Evolutionary conservation across 2,888 invertebrate species (phyloP), one percentile per base, ranked within the genome.

Genomic region (Cerastis rubricosa): DNA sequence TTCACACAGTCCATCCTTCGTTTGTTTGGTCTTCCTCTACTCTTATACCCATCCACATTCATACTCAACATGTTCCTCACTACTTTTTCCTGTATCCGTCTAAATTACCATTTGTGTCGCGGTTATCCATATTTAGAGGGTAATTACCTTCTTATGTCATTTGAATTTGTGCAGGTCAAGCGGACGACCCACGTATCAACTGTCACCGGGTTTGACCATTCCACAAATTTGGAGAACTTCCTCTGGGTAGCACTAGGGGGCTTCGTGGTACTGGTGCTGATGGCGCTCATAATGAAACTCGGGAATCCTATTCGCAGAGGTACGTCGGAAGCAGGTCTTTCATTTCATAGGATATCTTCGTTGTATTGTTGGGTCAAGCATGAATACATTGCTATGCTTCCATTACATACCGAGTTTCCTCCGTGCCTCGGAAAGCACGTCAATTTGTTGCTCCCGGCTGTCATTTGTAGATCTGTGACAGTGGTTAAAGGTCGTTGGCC

Each of bases 261-360:
- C n/a, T 29, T 78, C 22, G 77, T 2, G 12, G 64, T 78, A 2
- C 0, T 78, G 49, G n/a, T 65, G 25, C 45, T 78, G 45, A n/a
- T 78, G 43, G 83, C 78, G 5, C 49, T 82, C 59, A 65, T 59
- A 22, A 82, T 78, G 49, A 82, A 78, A 35, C n/a, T 78, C 29
- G 82, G 82, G 25, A 43, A 47, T 47, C 67, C 76, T 35, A 49
- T 61, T 63, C 61, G 83, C 12, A 67, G 77, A 66, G 65, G 77
- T 77, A 74, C 22, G 77, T 63, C 35, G 12, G 49, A 43, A 47
- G 25, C n/a, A 12, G 17, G 35, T 66, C 25, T 25, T 51, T 22
- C 25, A 17, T 12, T 72, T 22, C 25, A 8, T 9, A 59, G 19
- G 19, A 61, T 35, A 29, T 59, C 19, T 19, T 49, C 22, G 22